Conservation (phyloP, 2,113 vertebrate genomes). For the Machaerirhynchus nigripectus region DNA sequence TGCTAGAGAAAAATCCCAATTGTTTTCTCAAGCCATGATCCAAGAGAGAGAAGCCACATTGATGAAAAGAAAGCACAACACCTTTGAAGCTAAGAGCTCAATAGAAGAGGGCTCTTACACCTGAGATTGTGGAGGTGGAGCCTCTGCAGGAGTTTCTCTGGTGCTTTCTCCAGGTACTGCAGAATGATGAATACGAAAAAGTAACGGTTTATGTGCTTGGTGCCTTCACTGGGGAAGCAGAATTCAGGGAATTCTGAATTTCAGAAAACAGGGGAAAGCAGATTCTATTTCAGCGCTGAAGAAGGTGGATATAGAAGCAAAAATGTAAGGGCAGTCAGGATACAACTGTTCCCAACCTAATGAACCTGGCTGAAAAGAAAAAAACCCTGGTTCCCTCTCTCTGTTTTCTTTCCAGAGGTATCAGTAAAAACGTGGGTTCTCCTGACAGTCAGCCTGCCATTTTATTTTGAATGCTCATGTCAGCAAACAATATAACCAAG, state of each 20-base stretch:
- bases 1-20: neutral
- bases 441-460: neutral
- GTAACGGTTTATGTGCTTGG: neutral
- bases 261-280: neutral
- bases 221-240: neutral
- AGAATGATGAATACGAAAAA: neutral
- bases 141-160: neutral
- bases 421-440: neutral
- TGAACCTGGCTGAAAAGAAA: neutral
- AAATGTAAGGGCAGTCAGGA: neutral
- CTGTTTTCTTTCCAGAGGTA: neutral
- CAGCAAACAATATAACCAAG: neutral
- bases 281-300: neutral
- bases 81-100: neutral
- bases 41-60: neutral
- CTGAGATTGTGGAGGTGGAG: neutral
- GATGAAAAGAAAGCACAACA: neutral
- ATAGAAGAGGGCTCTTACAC: neutral
- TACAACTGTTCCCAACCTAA: neutral
- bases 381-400: neutral
- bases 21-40: neutral
- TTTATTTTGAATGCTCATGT: neutral
- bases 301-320: neutral
- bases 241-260: no score
- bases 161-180: neutral